phyloP scores from a whole-genome alignment of 2,888 invertebrate species.

The Pachycephus smyrnensis region DNA sequence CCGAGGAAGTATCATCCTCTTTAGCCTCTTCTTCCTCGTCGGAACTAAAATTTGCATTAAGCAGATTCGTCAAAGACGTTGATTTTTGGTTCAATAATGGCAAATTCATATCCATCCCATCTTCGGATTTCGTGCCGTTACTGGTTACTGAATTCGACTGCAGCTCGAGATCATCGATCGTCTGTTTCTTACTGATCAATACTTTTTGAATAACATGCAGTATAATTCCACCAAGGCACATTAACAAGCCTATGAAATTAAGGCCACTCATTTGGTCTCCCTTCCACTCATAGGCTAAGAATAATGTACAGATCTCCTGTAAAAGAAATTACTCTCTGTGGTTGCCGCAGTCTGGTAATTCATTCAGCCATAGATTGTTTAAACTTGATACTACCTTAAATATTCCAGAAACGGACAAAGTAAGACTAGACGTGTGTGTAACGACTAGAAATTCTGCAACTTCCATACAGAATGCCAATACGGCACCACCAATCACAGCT shows the following conservation, averaged over 20 bases:
- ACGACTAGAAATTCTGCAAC: conserved; percentile 94
- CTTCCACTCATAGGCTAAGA: conserved; percentile 87
- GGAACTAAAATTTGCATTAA: conserved; percentile 60
- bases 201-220: conserved; percentile 85
- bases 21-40: conserved; percentile 58
- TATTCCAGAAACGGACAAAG: conserved; percentile 94
- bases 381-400: conserved; percentile 80
- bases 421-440: conserved; percentile 94
- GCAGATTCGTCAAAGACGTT: conserved; percentile 62
- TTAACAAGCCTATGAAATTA: conserved; percentile 86
- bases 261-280: conserved; percentile 86
- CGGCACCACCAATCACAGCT: conserved; percentile 74
- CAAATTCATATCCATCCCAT: conserved; percentile 52
- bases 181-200: conserved; percentile 48
- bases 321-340: conserved; percentile 47
- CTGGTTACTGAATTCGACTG: conserved; percentile 50
- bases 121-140: conserved; percentile 48
- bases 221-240: conserved; percentile 90
- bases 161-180: conserved; percentile 54
- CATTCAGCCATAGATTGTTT: conserved; percentile 5
- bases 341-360: background rate
- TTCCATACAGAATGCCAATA: conserved; percentile 95
- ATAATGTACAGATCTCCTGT: conserved; percentile 93
- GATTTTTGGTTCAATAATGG: conserved; percentile 61
- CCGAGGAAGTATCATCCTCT: conserved; percentile 67